Percentiles rank a stretch among this genome's conserved stretches.
phyloP scores from a whole-genome alignment of 1,140 invertebrate species.

The Bombus confusus region DNA sequence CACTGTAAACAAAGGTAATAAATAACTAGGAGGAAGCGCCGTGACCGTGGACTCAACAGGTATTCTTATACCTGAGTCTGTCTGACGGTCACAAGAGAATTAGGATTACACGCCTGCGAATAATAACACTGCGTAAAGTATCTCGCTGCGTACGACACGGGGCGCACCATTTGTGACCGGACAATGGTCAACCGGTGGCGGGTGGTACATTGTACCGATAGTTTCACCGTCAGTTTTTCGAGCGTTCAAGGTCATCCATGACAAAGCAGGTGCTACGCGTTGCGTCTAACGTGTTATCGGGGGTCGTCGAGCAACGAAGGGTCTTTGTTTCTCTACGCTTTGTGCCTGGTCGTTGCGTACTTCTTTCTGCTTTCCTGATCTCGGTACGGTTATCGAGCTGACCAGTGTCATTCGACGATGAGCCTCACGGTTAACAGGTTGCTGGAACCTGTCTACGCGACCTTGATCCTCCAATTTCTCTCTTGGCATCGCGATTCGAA shows the following conservation, averaged over 20 bases:
- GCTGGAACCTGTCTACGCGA: constrained; percentile 28
- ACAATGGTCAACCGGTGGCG: constrained; percentile 73
- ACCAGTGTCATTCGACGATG: constrained; percentile 23
- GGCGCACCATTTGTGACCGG: constrained; percentile 43
- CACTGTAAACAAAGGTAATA: constrained; percentile 47
- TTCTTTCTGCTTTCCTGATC: constrained; percentile 30
- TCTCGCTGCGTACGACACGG: constrained; percentile 48
- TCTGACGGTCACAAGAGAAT: constrained; percentile 48
- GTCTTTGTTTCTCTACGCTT: neutral
- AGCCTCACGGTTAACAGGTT: constrained; percentile 44
- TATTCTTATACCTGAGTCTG: neutral
- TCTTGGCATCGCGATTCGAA: neutral
- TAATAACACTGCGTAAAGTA: constrained; percentile 63
- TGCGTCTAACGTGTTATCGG: constrained; percentile 18
- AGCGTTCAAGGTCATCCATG: constrained; percentile 21
- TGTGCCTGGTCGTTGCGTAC: neutral
- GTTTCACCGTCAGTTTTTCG: constrained; percentile 49
- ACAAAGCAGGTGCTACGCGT: constrained; percentile 50
- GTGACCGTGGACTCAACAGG: neutral
- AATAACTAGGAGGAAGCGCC: constrained; percentile 23
- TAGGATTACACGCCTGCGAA: constrained; percentile 69
- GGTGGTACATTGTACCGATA: constrained; percentile 72
- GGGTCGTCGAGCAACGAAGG: constrained; percentile 30
- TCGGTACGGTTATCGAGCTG: neutral
- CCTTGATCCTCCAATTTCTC: constrained; percentile 13